Percentiles rank a stretch among this genome's conserved stretches.
Conservation (phyloP, 2,113 vertebrate genomes). For the Tragelaphus imberbis region DNA sequence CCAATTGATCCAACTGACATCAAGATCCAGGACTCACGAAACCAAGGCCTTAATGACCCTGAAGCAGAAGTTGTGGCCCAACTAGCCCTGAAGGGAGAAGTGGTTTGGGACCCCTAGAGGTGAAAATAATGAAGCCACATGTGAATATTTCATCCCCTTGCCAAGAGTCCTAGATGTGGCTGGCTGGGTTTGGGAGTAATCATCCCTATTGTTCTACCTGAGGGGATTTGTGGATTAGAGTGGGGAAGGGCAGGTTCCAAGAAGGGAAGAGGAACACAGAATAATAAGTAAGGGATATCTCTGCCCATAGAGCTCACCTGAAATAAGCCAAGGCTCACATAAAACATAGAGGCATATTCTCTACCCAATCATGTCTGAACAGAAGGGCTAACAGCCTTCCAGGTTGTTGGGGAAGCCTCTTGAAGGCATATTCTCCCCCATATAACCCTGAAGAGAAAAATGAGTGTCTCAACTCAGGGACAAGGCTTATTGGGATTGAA, state of each 20-base stretch:
- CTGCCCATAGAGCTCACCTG: background rate
- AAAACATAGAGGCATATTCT: background rate
- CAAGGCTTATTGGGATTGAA: background rate
- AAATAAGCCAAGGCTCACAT: background rate
- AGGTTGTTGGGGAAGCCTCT: background rate
- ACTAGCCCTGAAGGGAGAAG: background rate
- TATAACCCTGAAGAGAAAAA: background rate
- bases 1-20: background rate
- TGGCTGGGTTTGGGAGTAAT: background rate
- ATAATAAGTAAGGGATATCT: background rate
- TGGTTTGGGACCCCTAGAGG: background rate
- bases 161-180: background rate
- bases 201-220: background rate
- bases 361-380: background rate
- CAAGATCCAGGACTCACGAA: background rate
- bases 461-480: slow-evolving; percentile 36
- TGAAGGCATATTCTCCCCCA: slow-evolving; percentile 28
- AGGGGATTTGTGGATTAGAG: background rate
- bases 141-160: slow-evolving; percentile 7
- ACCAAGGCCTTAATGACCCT: background rate
- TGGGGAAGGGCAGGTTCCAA: background rate
- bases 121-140: slow-evolving; percentile 31
- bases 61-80: background rate
- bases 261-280: background rate
- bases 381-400: background rate